A percentile compares a stretch with the other conserved stretches of the same genome.
These are phyloP conservation scores for fruit fly (Drosophila melanogaster) DNA, from an alignment of 1,140 invertebrate species.

Conservation along the genomic window DNA sequence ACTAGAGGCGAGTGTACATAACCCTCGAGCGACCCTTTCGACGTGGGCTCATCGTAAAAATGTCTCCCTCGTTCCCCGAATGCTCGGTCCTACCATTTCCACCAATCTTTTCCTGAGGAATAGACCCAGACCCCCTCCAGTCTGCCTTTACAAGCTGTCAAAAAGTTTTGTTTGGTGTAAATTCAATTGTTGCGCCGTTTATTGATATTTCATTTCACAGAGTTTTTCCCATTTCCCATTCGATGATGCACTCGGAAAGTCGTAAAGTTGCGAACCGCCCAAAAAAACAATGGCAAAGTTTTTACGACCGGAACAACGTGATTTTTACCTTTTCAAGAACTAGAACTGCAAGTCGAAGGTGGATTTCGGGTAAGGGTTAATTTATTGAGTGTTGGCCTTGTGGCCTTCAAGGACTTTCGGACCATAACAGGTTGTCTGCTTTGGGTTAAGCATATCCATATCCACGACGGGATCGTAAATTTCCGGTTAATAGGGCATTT, in stretches of 20 bases:
- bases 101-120: conserved; percentile 33
- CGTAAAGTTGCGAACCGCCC: conserved; percentile 71
- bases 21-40: conserved; percentile 57
- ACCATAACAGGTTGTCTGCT: conserved; percentile 58
- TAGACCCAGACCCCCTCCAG: conserved; percentile 1
- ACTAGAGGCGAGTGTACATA: conserved; percentile 38
- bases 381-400: conserved; percentile 54
- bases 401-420: conserved; percentile 68
- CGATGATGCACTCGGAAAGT: conserved; percentile 63
- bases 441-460: conserved; percentile 50
- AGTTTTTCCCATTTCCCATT: conserved; percentile 31
- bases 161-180: conserved; percentile 73
- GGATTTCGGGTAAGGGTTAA: background rate
- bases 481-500: conserved; percentile 72
- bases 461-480: conserved; percentile 55
- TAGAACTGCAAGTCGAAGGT: background rate
- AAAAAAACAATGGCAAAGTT: conserved; percentile 74
- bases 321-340: conserved; percentile 40
- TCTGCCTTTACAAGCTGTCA: conserved; percentile 62
- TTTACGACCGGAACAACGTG: conserved; percentile 65
- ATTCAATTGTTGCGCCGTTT: conserved; percentile 81
- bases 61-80: conserved; percentile 55
- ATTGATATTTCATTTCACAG: conserved; percentile 74
- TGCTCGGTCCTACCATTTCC: conserved; percentile 37
- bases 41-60: conserved; percentile 69